These are phyloP conservation scores for Motacilla alba DNA, from an alignment of 2,113 vertebrate genomes.

Conservation along the genomic window DNA sequence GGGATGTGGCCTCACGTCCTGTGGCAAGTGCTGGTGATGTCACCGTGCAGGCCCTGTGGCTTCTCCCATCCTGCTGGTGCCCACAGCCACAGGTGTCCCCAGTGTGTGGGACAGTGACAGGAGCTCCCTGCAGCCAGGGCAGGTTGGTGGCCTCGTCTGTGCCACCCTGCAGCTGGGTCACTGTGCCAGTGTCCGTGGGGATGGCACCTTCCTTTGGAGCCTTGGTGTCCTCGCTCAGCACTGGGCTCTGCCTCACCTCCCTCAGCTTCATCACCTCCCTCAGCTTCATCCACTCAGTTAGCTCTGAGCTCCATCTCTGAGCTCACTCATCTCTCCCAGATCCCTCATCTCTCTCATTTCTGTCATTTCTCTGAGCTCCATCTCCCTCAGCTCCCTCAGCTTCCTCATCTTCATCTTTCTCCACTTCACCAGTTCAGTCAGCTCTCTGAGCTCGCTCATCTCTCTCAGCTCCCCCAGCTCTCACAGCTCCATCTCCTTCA, in stretches of 20 bases:
- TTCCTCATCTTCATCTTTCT: neutral
- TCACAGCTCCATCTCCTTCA: too few relatives aligned
- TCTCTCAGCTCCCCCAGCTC: neutral
- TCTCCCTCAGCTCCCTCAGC: neutral
- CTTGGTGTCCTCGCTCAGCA: neutral
- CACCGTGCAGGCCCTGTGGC: neutral
- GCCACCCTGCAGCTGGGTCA: neutral
- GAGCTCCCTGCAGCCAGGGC: neutral
- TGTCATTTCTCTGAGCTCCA: neutral
- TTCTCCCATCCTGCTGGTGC: neutral
- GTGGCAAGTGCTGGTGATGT: neutral
- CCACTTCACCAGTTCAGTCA: rapidly evolving
- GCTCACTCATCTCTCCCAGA: neutral
- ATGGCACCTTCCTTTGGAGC: neutral
- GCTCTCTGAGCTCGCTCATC: too few relatives aligned
- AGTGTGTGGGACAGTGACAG: neutral
- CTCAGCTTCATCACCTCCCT: neutral
- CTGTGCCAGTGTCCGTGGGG: rapidly evolving
- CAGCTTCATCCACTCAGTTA: neutral
- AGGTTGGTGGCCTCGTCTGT: neutral
- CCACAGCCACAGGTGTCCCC: neutral
- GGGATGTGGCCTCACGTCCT: neutral
- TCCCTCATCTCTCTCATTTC: neutral
- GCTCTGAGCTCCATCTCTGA: neutral
- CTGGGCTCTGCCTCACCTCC: neutral